Conservation (phyloP, 1,140 invertebrate genomes). For the Bombyx mandarina region DNA sequence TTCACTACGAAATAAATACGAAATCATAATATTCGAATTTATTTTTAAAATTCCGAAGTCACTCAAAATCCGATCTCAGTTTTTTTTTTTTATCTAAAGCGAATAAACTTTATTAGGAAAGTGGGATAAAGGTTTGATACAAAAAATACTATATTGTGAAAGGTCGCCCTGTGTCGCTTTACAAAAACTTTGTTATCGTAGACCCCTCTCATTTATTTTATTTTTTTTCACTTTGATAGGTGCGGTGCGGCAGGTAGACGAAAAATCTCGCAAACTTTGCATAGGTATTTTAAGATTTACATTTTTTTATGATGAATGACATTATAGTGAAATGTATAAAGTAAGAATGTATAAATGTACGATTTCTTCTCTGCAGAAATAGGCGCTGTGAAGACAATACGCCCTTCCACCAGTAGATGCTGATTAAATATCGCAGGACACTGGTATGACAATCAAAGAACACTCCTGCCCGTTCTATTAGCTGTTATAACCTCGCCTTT, state of each 20-base stretch:
- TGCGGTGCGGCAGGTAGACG: conserved; percentile 55
- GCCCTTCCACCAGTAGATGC: too few species aligned
- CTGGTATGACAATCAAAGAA: too few species aligned
- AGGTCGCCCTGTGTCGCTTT: conserved; percentile 54
- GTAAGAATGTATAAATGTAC: background rate
- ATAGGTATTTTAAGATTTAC: conserved; percentile 7
- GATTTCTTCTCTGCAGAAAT: too few species aligned
- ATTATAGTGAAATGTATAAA: background rate
- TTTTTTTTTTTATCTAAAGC: conserved; percentile 16
- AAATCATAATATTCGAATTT: too few species aligned
- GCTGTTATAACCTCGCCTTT: too few species aligned
- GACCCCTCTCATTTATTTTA: conserved; percentile 53
- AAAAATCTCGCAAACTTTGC: conserved; percentile 45
- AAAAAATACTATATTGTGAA: conserved; percentile 52
- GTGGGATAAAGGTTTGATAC: conserved; percentile 53
- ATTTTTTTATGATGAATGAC: background rate
- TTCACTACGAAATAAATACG: too few species aligned
- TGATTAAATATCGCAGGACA: too few species aligned
- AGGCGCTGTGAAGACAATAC: too few species aligned
- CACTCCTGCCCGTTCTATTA: too few species aligned
- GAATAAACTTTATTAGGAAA: conserved; percentile 66
- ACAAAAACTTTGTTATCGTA: conserved; percentile 51
- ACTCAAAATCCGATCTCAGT: conserved; percentile 3
- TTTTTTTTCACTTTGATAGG: conserved; percentile 52
- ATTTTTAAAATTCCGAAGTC: background rate